phyloP scores from a whole-genome alignment of 1,140 invertebrate genomes.

The Danaus melanippus region DNA sequence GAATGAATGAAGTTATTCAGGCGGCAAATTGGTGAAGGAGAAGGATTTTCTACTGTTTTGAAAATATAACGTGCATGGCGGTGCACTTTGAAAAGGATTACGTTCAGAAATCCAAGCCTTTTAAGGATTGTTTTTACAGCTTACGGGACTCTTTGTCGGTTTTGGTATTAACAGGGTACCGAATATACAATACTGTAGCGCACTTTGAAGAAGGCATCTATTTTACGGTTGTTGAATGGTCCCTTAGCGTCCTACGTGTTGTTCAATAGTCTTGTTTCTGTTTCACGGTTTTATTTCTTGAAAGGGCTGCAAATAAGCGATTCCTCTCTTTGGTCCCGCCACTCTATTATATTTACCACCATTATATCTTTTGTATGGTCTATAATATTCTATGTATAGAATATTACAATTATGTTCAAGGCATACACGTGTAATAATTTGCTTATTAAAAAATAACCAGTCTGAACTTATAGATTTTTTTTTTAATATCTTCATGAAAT shows the following conservation, averaged over 20 bases:
- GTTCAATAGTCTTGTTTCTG: slow-evolving; percentile 53
- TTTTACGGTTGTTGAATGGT: slow-evolving; percentile 58
- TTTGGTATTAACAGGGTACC: slow-evolving; percentile 36
- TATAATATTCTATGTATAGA: too few species aligned
- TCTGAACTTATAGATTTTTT: too few species aligned
- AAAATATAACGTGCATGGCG: slow-evolving; percentile 53
- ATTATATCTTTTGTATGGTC: too few species aligned
- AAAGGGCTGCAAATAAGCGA: slow-evolving; percentile 40
- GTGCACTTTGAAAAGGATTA: slow-evolving; percentile 61
- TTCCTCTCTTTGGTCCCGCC: slow-evolving; percentile 4
- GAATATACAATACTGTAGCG: slow-evolving; percentile 32
- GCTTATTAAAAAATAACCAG: too few species aligned
- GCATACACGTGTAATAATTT: too few species aligned
- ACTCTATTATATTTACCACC: too few species aligned
- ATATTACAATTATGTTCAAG: too few species aligned
- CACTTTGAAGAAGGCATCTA: slow-evolving; percentile 37
- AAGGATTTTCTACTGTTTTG: slow-evolving; percentile 68
- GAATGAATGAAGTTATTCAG: slow-evolving; percentile 42
- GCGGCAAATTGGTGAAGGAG: slow-evolving; percentile 66
- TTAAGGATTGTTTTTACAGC: slow-evolving; percentile 69
- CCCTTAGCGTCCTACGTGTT: slow-evolving; percentile 49
- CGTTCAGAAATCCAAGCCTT: slow-evolving; percentile 36
- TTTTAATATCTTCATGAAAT: too few species aligned
- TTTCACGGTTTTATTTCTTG: slow-evolving; percentile 48
- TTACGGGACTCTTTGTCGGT: slow-evolving; percentile 59